Base-by-base conservation (phyloP, 2,797 vertebrate species). In the Pangasius djambal region DNA sequence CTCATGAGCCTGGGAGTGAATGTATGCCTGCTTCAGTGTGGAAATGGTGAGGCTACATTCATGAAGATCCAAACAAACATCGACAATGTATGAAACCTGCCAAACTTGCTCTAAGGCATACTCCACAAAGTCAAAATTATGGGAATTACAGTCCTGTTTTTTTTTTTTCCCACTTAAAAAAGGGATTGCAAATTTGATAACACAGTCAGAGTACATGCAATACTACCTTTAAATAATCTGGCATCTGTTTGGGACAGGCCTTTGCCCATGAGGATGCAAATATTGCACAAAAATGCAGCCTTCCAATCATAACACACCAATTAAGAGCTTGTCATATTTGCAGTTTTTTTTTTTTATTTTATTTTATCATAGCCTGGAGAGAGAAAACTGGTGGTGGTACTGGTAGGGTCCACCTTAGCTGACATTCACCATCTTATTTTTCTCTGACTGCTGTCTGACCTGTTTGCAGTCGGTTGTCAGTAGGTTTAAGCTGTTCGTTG, bases 401-500 rank as follows among this genome's bases (percentile, higher is more conserved):
- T 82, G 79, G 15, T 25, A 9, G 15, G 75, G 2, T 6, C 48
- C 44, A 16, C 18, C 31, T 59, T 22, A 6, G 55, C 44, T 40
- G 20, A 25, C 25, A 18, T 50, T 37, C 61, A 50, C 25, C 18
- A 34, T 50, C n/a, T 5, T 69, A 31, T 69, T 25, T 85, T 55
- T 52, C 48, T 25, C 16, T 31, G 44, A 22, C 48, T 52, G 6
- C 28, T 0, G 37, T 84, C 95, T 94, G 90, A 99, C 98, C 98
- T 99, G 98, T 94, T 98, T 99, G 95, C 98, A 98, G 96, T 99
- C 98, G 0, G 97, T 95, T 0, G 98, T 98, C 97, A 98, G 97
- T 92, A 99, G 98, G 94, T 99, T 99, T 93, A 99, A 97, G 95
- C 98, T 99, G 97, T 97, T 99, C 95, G 98, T 99, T 1, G 98